phyloP scores from a whole-genome alignment of 2,888 invertebrate species.

The Meta bourneti region DNA sequence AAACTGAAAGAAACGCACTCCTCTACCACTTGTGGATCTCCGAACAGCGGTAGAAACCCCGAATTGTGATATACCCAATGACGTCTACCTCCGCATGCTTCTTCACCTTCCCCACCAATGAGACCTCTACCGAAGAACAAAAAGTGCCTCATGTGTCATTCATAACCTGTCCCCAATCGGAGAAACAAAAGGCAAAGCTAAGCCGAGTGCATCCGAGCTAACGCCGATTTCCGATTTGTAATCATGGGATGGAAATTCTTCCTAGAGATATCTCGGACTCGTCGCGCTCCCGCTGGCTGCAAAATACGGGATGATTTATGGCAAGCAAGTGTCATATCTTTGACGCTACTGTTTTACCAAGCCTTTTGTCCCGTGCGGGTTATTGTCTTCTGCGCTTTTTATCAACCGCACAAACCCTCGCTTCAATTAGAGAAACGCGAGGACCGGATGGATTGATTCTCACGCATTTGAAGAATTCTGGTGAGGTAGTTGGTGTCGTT shows the following conservation, averaged over 20 bases:
- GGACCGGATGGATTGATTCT: conserved; percentile 36
- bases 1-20: too few species aligned
- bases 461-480: conserved; percentile 7
- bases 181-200: conserved; percentile 57
- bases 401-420: neutral
- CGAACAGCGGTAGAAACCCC: too few species aligned
- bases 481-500: neutral
- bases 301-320: conserved; percentile 68
- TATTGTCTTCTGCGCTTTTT: conserved; percentile 47
- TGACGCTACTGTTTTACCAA: conserved; percentile 56
- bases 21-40: too few species aligned
- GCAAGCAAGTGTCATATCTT: conserved; percentile 61
- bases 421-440: conserved; percentile 11
- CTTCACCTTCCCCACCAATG: too few species aligned
- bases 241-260: conserved; percentile 51
- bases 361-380: conserved; percentile 39
- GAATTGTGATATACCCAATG: too few species aligned
- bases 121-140: too few species aligned
- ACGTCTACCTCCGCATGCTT: too few species aligned
- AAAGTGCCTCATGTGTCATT: conserved; percentile 47
- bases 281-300: conserved; percentile 5
- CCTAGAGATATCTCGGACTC: conserved; percentile 33
- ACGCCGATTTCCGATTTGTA: conserved; percentile 67
- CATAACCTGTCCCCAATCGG: conserved; percentile 54
- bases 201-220: conserved; percentile 59